These are phyloP conservation scores for Pammene aurita DNA, from an alignment of 2,888 invertebrate genomes.

Conservation along the genomic window DNA sequence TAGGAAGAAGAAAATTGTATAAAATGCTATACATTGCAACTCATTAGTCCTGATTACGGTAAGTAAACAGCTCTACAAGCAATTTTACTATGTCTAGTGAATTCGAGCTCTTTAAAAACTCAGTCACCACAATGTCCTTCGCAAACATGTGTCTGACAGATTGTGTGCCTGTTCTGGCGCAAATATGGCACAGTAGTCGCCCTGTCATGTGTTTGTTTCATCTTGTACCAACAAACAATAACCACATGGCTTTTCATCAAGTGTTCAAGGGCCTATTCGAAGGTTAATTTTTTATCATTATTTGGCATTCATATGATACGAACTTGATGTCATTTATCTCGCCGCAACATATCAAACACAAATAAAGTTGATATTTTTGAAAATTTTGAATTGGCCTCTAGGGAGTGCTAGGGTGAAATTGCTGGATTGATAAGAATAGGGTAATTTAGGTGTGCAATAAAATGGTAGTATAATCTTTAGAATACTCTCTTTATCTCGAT, in stretches of 20 bases:
- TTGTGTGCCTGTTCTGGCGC: slow-evolving; percentile 44
- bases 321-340: too few relatives aligned
- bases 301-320: too few relatives aligned
- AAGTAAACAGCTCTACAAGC: too few relatives aligned
- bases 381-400: too few relatives aligned
- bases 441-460: slow-evolving; percentile 10
- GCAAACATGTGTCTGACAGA: slow-evolving; percentile 56
- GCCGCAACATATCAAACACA: too few relatives aligned
- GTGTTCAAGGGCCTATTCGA: not conserved
- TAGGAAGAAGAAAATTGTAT: too few relatives aligned
- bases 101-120: too few relatives aligned
- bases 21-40: too few relatives aligned
- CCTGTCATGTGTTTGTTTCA: slow-evolving; percentile 9
- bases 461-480: slow-evolving; percentile 42
- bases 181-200: slow-evolving; percentile 12
- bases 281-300: not conserved
- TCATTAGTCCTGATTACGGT: too few relatives aligned
- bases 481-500: slow-evolving; percentile 56
- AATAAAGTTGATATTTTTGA: too few relatives aligned
- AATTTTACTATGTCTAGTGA: too few relatives aligned
- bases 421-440: not conserved
- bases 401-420: not conserved
- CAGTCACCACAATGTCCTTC: slow-evolving; percentile 3
- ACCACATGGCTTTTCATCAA: slow-evolving; percentile 23
- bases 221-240: slow-evolving; percentile 32